A percentile compares a stretch with the other conserved stretches of the same genome.
These are phyloP conservation scores for Ochropleura plecta DNA, from an alignment of 2,888 invertebrate species.

Conservation along the genomic window DNA sequence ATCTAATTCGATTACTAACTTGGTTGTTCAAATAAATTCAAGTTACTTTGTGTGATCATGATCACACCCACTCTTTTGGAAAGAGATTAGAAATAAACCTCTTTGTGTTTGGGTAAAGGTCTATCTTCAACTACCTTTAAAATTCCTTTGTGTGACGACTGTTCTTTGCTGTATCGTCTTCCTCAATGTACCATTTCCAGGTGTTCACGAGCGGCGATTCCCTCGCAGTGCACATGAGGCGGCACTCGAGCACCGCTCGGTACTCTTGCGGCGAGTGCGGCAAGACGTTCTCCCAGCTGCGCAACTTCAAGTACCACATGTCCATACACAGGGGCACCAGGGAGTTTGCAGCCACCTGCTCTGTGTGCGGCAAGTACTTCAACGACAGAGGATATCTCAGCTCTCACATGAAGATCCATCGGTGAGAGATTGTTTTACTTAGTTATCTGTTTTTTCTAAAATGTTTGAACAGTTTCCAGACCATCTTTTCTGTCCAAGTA, in stretches of 20 bases:
- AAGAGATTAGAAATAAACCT: neutral
- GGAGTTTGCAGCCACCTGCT: conserved; percentile 93
- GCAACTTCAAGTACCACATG: conserved; percentile 96
- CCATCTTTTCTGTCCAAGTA: neutral
- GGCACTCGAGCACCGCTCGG: conserved; percentile 84
- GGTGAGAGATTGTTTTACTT: conserved; percentile 74
- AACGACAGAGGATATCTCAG: conserved; percentile 96
- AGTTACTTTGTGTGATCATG: neutral
- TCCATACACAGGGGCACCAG: conserved; percentile 95
- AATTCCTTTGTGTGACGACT: neutral
- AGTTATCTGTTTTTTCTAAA: too few species aligned
- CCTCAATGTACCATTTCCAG: conserved; percentile 63
- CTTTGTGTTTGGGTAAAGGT: neutral
- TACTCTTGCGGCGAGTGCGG: conserved; percentile 94
- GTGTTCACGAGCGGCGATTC: conserved; percentile 74
- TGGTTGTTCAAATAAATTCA: neutral
- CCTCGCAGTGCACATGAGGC: conserved; percentile 72
- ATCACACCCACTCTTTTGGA: neutral
- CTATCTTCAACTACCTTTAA: neutral
- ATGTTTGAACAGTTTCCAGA: neutral
- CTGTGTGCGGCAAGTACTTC: conserved; percentile 94
- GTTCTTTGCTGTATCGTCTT: neutral
- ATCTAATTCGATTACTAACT: neutral
- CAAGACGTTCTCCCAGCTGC: conserved; percentile 95
- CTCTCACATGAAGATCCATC: conserved; percentile 96